Base-by-base conservation (phyloP, 2,888 invertebrate genomes). In the Lasioglossum figueresi region DNA sequence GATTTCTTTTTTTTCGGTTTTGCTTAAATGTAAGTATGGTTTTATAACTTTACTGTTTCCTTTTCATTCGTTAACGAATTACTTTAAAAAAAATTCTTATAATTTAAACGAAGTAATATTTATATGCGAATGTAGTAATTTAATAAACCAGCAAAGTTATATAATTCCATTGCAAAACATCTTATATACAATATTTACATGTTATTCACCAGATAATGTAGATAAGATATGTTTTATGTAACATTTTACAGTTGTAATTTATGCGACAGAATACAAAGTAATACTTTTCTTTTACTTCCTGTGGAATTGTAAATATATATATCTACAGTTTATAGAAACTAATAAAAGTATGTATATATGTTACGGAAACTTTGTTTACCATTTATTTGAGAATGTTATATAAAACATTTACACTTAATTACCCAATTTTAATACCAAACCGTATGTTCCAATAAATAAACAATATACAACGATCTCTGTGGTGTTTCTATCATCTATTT, bases 281-380 rank as follows among this genome's bases (percentile, higher is more conserved):
- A 89, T 88, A 88, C 63, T 83, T 86, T 85, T 83, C 84, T 83
- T 82, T 84, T 83, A 84, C 82, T 85, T 88, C 71, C 79, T 83
- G 56, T 74, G 71, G 71, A 87, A 83, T 82, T 90, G 88, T 90
- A 89, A 86, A 88, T 87, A 90, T 76, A 90, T 78, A 84, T 84
- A 88, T 82, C 78, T 88, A 84, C 82, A 85, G 66, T 89, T 90
- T 88, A 86, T 87, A 90, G 84, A 80, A 89, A 88, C 78, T 78
- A 84, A 84, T 85, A 90, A 90, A 88, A 90, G 56, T 86, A 80
- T 90, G 85, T 88, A 88, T 86, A 89, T 88, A 89, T 83, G 89
- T 83, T 88, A 88, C 79, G 70, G 72, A 79, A 80, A 80, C 43
- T 37, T 85, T 83, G 70, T 80, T 77, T 73, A 73, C 63, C 34